These are phyloP conservation scores for Chaetophractus vellerosus DNA, from an alignment of 2,797 vertebrate species.

Conservation along the genomic window DNA sequence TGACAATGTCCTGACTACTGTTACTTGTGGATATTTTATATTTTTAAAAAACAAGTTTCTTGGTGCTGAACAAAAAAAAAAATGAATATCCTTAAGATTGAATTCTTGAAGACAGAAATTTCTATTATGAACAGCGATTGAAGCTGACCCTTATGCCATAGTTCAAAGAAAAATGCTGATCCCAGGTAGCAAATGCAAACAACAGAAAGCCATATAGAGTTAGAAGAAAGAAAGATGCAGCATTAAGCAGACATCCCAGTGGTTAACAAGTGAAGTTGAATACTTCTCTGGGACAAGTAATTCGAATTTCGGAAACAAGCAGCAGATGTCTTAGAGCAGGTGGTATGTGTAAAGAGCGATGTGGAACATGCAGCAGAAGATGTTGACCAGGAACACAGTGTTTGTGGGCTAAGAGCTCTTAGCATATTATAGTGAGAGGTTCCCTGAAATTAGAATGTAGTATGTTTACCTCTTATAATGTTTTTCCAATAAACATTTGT, in stretches of 20 bases:
- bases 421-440: background rate
- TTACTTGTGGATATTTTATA: background rate
- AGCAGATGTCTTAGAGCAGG: background rate
- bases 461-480: background rate
- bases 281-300: background rate
- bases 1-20: background rate
- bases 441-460: background rate
- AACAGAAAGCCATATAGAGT: background rate
- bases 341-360: background rate
- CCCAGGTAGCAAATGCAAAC: background rate
- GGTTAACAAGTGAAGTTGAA: background rate
- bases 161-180: conserved; percentile 1
- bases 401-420: background rate
- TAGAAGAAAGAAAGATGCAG: background rate
- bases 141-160: background rate
- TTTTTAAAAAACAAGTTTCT: background rate
- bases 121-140: background rate
- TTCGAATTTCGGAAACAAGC: background rate
- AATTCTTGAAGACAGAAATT: background rate
- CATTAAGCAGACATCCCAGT: background rate
- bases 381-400: background rate
- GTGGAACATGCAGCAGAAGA: background rate
- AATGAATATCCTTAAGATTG: background rate
- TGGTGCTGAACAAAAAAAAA: background rate
- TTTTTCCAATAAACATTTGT: background rate